These are phyloP conservation scores for Danio jaintianensis DNA, from an alignment of 2,797 vertebrate genomes.

Conservation along the genomic window DNA sequence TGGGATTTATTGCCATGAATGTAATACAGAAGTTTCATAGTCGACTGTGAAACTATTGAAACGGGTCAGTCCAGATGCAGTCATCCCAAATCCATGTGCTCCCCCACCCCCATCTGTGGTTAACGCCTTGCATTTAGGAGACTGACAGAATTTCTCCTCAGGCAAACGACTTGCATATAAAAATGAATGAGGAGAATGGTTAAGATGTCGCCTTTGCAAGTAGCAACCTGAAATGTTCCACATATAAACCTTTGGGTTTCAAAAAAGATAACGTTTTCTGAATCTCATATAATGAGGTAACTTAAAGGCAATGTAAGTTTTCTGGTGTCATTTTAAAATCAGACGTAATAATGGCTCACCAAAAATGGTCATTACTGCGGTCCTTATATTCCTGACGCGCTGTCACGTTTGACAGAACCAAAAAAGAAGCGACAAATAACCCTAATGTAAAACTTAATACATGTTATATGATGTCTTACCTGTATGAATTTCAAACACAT, in stretches of 20 bases:
- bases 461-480: not conserved
- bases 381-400: not conserved
- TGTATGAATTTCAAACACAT: not conserved
- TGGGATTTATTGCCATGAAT: slow-evolving; percentile 1
- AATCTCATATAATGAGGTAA: too few species aligned
- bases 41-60: slow-evolving; percentile 5
- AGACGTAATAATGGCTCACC: not conserved
- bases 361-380: not conserved
- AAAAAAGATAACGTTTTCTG: not conserved
- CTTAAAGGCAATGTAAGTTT: not conserved
- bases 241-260: not conserved
- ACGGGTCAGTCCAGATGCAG: not conserved
- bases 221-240: not conserved
- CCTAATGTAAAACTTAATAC: not conserved
- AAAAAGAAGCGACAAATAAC: not conserved
- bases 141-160: slow-evolving; percentile 4
- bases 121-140: slow-evolving; percentile 38
- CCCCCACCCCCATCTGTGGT: slow-evolving; percentile 17
- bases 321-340: not conserved
- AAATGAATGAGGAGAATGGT: not conserved
- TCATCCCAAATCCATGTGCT: not conserved
- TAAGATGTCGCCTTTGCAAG: not conserved
- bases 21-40: not conserved
- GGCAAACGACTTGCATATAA: not conserved
- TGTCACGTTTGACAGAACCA: not conserved